A percentile compares a stretch with the other conserved stretches of the same genome.
These are phyloP conservation scores for Nomada fucata DNA, from an alignment of 2,888 invertebrate genomes.

Conservation along the genomic window DNA sequence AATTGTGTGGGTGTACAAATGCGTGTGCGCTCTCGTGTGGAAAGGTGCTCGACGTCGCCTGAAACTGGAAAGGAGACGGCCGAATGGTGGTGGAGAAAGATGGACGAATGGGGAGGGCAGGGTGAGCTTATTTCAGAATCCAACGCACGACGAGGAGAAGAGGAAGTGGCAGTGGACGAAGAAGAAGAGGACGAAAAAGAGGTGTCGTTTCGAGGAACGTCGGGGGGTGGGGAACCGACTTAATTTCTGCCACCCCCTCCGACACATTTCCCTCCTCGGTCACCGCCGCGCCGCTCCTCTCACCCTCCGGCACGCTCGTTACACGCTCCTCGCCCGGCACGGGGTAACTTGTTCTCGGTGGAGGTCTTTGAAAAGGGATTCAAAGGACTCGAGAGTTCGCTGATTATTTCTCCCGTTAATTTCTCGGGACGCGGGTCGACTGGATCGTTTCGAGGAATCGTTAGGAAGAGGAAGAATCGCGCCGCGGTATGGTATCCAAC, in stretches of 20 bases:
- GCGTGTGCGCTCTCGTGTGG: conserved; percentile 61
- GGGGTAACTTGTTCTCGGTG: conserved; percentile 64
- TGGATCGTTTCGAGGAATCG: conserved; percentile 13
- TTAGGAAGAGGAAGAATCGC: not conserved
- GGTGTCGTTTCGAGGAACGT: conserved; percentile 78
- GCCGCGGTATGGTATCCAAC: not conserved
- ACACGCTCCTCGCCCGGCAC: conserved; percentile 69
- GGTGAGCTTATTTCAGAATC: conserved; percentile 81
- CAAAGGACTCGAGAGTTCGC: conserved; percentile 54
- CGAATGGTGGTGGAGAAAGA: conserved; percentile 21
- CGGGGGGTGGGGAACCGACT: conserved; percentile 76
- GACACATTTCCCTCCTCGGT: conserved; percentile 61
- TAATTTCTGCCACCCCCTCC: conserved; percentile 80
- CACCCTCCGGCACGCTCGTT: conserved; percentile 68
- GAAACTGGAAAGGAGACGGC: conserved; percentile 58
- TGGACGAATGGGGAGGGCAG: conserved; percentile 43
- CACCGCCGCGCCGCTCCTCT: conserved; percentile 20
- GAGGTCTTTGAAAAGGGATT: conserved; percentile 53
- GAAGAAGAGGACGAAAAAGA: conserved; percentile 72
- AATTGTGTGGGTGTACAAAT: conserved; percentile 44
- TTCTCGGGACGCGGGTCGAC: conserved; percentile 19
- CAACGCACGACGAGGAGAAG: conserved; percentile 71
- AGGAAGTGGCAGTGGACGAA: conserved; percentile 71
- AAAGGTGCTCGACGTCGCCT: conserved; percentile 64
- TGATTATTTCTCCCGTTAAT: conserved; percentile 61